Evolutionary conservation across 2,113 vertebrate genomes (phyloP).

Genomic region (Fulmarus glacialis): DNA sequence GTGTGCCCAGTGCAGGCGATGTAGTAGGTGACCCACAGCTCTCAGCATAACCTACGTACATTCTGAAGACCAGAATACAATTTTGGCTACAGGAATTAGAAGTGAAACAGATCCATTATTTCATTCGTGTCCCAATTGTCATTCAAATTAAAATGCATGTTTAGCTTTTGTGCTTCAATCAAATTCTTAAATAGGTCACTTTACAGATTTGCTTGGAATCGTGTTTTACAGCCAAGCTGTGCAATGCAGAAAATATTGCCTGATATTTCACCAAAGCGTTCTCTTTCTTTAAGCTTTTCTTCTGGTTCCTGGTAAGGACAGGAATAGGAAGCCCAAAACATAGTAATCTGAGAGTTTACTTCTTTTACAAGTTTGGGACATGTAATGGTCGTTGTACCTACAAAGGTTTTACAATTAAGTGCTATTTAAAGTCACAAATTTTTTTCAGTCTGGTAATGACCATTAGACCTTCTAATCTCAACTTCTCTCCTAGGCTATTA

Average conservation of each 20-base stretch:
- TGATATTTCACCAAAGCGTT: background rate
- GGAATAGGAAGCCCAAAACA: background rate
- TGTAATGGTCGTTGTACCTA: background rate
- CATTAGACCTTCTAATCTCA: background rate
- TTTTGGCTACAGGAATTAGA: background rate
- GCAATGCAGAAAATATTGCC: background rate
- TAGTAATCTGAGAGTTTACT: background rate
- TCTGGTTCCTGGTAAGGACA: background rate
- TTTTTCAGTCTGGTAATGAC: background rate
- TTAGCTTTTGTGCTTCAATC: background rate
- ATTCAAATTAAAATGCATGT: background rate
- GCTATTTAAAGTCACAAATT: background rate
- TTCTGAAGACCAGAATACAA: background rate
- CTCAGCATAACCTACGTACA: fast-evolving
- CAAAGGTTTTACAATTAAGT: background rate
- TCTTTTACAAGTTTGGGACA: background rate
- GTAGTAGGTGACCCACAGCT: background rate
- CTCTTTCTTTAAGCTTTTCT: background rate
- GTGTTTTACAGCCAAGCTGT: background rate
- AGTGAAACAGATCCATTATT: background rate
- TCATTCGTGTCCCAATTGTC: background rate
- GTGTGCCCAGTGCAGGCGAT: background rate
- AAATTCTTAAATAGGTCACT: background rate
- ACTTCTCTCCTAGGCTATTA: background rate
- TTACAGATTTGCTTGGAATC: background rate